Evolutionary conservation across 2,888 invertebrate species (phyloP).

Genomic region (Fragum fragum): DNA sequence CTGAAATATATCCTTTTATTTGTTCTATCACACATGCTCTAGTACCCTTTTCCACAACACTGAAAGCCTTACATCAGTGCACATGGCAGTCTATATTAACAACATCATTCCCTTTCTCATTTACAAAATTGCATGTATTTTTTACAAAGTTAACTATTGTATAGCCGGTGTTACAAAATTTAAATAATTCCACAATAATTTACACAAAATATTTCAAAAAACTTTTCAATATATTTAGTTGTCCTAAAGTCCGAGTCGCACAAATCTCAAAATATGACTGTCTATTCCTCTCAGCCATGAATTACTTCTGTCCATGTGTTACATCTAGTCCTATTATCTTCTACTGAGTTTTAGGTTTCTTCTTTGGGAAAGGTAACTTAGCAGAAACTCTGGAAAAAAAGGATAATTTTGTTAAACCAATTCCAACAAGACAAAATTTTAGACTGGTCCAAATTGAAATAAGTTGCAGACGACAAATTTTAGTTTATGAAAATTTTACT

Average conservation of each 20-base stretch:
- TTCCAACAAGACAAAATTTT: too few species aligned
- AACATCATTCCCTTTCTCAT: not conserved
- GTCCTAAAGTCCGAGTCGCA: not conserved
- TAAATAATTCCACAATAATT: conserved; percentile 9
- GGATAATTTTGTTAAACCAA: conserved; percentile 21
- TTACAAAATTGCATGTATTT: not conserved
- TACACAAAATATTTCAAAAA: not conserved
- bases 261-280: not conserved
- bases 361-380: conserved; percentile 85
- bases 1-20: too few species aligned
- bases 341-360: conserved; percentile 83
- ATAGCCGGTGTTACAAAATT: not conserved
- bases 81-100: not conserved
- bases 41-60: too few species aligned
- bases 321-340: not conserved
- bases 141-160: conserved; percentile 1
- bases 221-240: not conserved
- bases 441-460: too few species aligned
- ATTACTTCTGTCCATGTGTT: conserved; percentile 1
- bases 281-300: conserved; percentile 30
- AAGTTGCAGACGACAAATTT: too few species aligned
- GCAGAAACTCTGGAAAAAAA: conserved; percentile 80
- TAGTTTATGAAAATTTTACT: too few species aligned
- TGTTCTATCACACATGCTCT: too few species aligned
- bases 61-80: too few species aligned